A percentile compares a stretch with the other conserved stretches of the same genome.
Evolutionary conservation across 2,797 vertebrate genomes (phyloP).

Genomic region (Falco peregrinus): DNA sequence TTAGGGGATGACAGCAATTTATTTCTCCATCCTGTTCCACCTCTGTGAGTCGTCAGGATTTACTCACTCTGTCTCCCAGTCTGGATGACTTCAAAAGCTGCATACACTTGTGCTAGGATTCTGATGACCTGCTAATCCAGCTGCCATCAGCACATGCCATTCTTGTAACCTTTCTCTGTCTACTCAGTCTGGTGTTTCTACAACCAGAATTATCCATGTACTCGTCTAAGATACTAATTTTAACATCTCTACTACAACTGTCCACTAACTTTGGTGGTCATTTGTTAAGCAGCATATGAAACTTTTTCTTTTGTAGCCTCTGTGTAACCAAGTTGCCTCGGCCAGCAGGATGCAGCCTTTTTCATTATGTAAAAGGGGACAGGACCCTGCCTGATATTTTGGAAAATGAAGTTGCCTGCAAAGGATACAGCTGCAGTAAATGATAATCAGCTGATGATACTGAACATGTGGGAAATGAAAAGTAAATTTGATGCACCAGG

Average conservation of each 20-base stretch:
- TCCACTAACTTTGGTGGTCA: background rate
- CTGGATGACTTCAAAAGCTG: background rate
- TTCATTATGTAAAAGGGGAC: background rate
- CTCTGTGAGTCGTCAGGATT: constrained; percentile 1
- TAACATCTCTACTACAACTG: background rate
- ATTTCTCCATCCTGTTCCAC: background rate
- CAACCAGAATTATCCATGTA: background rate
- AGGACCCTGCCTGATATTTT: background rate
- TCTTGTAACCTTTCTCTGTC: background rate
- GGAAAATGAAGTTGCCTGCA: background rate
- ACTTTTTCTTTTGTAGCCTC: background rate
- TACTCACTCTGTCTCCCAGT: background rate
- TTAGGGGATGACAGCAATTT: background rate
- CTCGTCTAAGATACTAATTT: background rate
- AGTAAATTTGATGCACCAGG: background rate
- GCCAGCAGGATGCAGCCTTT: background rate
- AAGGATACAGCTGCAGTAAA: background rate
- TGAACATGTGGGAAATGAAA: background rate
- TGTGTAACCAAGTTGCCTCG: background rate
- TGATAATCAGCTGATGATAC: background rate
- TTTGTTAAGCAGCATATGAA: background rate
- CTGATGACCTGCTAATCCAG: background rate
- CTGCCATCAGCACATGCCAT: background rate
- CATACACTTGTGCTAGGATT: background rate
- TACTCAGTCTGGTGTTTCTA: background rate